Evolutionary conservation across 2,888 invertebrate genomes (phyloP).

Genomic region (Dorcus parallelipipedus): DNA sequence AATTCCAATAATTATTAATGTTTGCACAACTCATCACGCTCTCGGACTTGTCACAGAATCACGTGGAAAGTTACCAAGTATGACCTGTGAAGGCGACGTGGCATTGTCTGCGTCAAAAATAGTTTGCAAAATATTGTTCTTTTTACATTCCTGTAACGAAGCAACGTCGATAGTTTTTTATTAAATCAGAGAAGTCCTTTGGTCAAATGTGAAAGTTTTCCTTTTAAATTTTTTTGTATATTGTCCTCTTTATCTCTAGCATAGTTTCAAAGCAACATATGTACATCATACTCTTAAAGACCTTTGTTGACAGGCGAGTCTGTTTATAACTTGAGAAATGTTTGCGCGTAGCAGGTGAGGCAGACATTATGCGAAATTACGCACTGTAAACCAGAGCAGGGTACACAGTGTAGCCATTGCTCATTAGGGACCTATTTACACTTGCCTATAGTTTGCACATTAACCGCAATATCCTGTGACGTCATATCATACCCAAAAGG

Average conservation of each 20-base stretch:
- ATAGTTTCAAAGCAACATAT: too few relatives aligned
- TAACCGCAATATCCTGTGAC: slow-evolving; percentile 5
- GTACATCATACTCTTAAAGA: too few relatives aligned
- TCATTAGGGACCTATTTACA: slow-evolving; percentile 20
- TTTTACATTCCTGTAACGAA: too few relatives aligned
- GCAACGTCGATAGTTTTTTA: too few relatives aligned
- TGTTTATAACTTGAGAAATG: slow-evolving; percentile 9
- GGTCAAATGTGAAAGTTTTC: too few relatives aligned
- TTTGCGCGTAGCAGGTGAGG: slow-evolving; percentile 22
- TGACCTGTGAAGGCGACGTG: too few relatives aligned
- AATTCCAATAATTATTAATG: slow-evolving; percentile 30
- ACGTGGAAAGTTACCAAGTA: not conserved
- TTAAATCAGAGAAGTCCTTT: too few relatives aligned
- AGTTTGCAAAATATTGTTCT: too few relatives aligned
- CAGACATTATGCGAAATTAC: slow-evolving; percentile 20
- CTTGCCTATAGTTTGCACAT: slow-evolving; percentile 10
- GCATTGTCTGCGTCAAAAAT: too few relatives aligned
- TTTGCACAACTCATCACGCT: slow-evolving; percentile 24
- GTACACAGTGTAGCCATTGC: slow-evolving; percentile 20
- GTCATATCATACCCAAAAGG: too few relatives aligned
- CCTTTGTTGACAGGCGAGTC: not conserved
- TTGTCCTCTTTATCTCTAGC: too few relatives aligned
- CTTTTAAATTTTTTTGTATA: too few relatives aligned
- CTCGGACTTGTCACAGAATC: slow-evolving; percentile 1
- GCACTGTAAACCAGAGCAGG: slow-evolving; percentile 20